Conservation (phyloP, 2,113 vertebrate species). For the Phaethon lepturus region DNA sequence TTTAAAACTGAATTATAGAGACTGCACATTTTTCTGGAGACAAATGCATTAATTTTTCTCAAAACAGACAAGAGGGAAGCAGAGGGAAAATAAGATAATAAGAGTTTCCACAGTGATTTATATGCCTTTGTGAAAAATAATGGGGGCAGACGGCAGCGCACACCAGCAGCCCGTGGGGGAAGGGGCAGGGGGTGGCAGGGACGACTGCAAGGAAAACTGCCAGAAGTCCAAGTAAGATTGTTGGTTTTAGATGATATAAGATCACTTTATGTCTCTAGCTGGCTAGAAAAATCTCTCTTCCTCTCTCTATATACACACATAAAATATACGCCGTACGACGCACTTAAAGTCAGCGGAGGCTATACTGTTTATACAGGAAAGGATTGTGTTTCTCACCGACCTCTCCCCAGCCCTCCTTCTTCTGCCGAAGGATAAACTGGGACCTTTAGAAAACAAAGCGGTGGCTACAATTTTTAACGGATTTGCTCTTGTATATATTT, state of each 20-base stretch:
- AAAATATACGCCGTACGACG: constrained; percentile 50
- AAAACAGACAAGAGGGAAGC: constrained; percentile 70
- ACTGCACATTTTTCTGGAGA: constrained; percentile 73
- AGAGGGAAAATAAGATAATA: constrained; percentile 81
- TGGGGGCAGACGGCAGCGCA: neutral
- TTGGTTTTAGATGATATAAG: constrained; percentile 75
- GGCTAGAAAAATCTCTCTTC: constrained; percentile 56
- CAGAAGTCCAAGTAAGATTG: constrained; percentile 58
- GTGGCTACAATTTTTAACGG: constrained; percentile 7
- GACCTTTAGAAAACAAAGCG: constrained; percentile 25
- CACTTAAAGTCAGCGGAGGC: neutral
- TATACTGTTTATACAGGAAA: constrained; percentile 47
- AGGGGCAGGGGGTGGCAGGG: constrained; percentile 1
- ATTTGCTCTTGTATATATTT: constrained; percentile 40
- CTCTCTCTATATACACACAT: neutral
- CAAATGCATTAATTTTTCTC: constrained; percentile 79
- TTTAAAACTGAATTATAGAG: constrained; percentile 82
- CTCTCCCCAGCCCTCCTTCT: constrained; percentile 35
- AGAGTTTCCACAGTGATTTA: constrained; percentile 80
- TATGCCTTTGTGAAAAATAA: constrained; percentile 76
- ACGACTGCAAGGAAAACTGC: constrained; percentile 30
- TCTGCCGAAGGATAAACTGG: constrained; percentile 57
- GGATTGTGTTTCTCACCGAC: constrained; percentile 28
- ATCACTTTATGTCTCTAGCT: constrained; percentile 59
- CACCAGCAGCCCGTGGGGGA: neutral